These are phyloP conservation scores for Metacarcinus magister DNA, from an alignment of 2,888 invertebrate species.

Conservation along the genomic window DNA sequence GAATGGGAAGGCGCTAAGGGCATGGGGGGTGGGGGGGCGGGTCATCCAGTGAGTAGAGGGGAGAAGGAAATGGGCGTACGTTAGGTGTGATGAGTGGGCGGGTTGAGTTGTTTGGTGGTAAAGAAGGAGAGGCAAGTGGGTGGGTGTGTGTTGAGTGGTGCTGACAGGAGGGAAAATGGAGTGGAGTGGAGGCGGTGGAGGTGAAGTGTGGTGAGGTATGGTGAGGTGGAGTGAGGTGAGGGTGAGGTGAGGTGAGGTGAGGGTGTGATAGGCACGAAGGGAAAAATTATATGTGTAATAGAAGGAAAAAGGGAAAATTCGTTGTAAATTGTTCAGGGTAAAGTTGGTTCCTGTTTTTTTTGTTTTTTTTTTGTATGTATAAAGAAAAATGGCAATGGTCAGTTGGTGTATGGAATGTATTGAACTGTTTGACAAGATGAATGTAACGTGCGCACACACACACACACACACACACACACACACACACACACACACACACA, in stretches of 20 bases:
- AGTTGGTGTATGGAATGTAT: neutral
- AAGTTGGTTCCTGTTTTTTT: neutral
- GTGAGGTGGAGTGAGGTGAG: conserved; percentile 3
- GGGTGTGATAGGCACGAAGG: neutral
- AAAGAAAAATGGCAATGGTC: neutral
- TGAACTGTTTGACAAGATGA: neutral
- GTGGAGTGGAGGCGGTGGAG: neutral
- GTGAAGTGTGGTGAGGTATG: neutral
- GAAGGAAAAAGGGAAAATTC: neutral
- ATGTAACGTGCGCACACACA: neutral
- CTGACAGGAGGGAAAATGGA: neutral
- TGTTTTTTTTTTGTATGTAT: neutral
- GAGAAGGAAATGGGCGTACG: neutral
- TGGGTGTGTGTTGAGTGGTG: neutral
- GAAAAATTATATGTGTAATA: neutral
- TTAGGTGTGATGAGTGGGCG: neutral
- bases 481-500: conserved; percentile 40
- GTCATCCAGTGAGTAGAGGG: neutral
- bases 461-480: conserved; percentile 41
- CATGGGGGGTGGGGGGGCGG: neutral
- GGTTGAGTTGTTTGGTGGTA: neutral
- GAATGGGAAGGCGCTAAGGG: conserved; percentile 6
- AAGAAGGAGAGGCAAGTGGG: neutral
- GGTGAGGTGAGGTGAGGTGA: neutral
- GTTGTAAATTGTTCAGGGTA: neutral